These are phyloP conservation scores for Catocala nupta DNA, from an alignment of 2,888 invertebrate genomes.

Conservation along the genomic window DNA sequence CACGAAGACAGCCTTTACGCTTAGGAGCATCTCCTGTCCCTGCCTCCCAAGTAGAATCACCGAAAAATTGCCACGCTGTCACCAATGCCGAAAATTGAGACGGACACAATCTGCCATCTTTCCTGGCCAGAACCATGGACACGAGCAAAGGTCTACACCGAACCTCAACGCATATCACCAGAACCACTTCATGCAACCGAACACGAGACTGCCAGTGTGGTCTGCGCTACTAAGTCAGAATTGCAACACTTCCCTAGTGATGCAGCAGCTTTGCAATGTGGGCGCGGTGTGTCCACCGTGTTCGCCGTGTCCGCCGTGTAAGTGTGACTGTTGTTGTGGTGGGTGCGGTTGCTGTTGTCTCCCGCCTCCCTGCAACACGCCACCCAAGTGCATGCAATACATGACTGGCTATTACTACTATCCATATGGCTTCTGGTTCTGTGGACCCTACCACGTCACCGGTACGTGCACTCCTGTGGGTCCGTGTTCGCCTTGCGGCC, in stretches of 20 bases:
- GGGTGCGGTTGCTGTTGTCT: constrained; percentile 32
- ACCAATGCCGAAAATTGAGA: too few relatives aligned
- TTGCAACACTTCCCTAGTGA: not conserved
- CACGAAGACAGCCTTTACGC: constrained; percentile 29
- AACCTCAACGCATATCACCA: too few relatives aligned
- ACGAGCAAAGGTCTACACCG: too few relatives aligned
- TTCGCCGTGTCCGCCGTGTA: constrained; percentile 9
- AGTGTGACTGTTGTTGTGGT: not conserved
- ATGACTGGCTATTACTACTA: constrained; percentile 60
- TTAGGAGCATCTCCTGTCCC: constrained; percentile 59
- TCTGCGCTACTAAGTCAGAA: too few relatives aligned
- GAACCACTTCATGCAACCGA: too few relatives aligned
- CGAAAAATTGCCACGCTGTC: constrained; percentile 1
- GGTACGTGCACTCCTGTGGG: constrained; percentile 33
- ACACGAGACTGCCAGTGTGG: too few relatives aligned
- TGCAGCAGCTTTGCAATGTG: constrained; percentile 10
- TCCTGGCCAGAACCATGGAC: too few relatives aligned
- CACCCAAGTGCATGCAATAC: constrained; percentile 51
- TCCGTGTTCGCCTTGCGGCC: constrained; percentile 24
- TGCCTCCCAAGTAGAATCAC: constrained; percentile 29
- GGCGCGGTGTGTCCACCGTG: not conserved
- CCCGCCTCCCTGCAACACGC: constrained; percentile 50
- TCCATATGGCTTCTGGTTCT: constrained; percentile 62
- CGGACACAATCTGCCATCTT: too few relatives aligned
- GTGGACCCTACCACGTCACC: constrained; percentile 59